phyloP scores from a whole-genome alignment of 2,113 vertebrate genomes.

The Albula glossodonta region DNA sequence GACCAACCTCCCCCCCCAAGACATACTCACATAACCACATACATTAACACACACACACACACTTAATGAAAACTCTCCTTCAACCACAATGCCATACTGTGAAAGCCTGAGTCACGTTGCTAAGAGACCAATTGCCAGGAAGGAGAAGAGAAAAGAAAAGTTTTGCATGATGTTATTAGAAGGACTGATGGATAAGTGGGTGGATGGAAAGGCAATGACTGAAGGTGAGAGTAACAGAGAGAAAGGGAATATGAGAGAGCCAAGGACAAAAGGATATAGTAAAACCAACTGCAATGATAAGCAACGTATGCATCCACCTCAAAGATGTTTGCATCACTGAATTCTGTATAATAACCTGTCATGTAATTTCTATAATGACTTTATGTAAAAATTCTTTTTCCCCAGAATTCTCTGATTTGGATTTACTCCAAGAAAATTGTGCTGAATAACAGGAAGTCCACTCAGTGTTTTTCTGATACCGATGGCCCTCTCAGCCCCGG shows the following conservation, averaged over 20 bases:
- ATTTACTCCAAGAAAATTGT: too few relatives aligned
- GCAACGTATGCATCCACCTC: background rate
- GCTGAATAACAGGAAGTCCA: too few relatives aligned
- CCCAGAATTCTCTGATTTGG: too few relatives aligned
- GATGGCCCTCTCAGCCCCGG: background rate
- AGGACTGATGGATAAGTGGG: background rate
- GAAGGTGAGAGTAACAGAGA: background rate
- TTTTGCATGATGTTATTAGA: background rate
- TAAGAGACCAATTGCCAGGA: conserved; percentile 9
- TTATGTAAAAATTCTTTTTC: too few relatives aligned
- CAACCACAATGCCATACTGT: background rate
- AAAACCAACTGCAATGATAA: background rate
- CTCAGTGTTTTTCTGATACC: too few relatives aligned
- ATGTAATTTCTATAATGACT: too few relatives aligned
- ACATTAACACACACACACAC: background rate
- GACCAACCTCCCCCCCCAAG: too few relatives aligned
- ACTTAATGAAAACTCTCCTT: background rate
- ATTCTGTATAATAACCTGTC: background rate
- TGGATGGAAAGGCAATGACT: background rate
- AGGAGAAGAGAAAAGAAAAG: background rate
- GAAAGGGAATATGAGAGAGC: background rate
- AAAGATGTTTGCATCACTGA: background rate
- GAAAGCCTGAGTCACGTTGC: background rate
- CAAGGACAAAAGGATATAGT: background rate
- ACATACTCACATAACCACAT: background rate